Percentiles rank a stretch among this genome's conserved stretches.
These are phyloP conservation scores for Hippoglossus hippoglossus DNA, from an alignment of 2,797 vertebrate genomes.

Conservation along the genomic window DNA sequence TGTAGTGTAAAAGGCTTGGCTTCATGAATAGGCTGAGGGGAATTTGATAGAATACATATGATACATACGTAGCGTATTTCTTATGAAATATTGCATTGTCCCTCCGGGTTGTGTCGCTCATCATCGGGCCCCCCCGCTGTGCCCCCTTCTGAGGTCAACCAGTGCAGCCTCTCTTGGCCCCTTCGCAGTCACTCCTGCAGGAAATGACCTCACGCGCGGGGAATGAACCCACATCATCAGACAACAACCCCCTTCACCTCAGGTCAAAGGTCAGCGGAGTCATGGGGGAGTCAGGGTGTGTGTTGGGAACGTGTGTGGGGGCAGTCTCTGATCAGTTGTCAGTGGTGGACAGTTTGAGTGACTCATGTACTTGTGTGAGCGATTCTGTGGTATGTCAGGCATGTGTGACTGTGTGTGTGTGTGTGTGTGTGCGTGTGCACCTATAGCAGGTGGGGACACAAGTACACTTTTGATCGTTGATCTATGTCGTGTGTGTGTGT, in stretches of 20 bases:
- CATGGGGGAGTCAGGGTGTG: slow-evolving; percentile 60
- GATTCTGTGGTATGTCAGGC: slow-evolving; percentile 51
- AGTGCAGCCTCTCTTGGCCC: slow-evolving; percentile 32
- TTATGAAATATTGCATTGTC: slow-evolving; percentile 19
- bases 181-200: slow-evolving; percentile 51
- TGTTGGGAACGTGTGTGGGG: slow-evolving; percentile 60
- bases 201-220: slow-evolving; percentile 77
- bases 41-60: background rate
- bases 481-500: slow-evolving; percentile 23
- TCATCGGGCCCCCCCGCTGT: slow-evolving; percentile 25
- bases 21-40: background rate
- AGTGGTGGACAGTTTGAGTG: slow-evolving; percentile 60
- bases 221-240: slow-evolving; percentile 68
- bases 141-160: slow-evolving; percentile 52
- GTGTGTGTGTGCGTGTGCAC: background rate
- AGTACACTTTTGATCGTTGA: background rate
- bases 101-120: background rate
- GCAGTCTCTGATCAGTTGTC: slow-evolving; percentile 71
- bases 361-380: slow-evolving; percentile 46
- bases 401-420: slow-evolving; percentile 39
- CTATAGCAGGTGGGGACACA: background rate
- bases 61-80: background rate
- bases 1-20: background rate
- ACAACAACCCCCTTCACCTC: slow-evolving; percentile 66
- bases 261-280: slow-evolving; percentile 65